Conservation (phyloP, 2,113 vertebrate genomes). For the Bubo scandiacus region DNA sequence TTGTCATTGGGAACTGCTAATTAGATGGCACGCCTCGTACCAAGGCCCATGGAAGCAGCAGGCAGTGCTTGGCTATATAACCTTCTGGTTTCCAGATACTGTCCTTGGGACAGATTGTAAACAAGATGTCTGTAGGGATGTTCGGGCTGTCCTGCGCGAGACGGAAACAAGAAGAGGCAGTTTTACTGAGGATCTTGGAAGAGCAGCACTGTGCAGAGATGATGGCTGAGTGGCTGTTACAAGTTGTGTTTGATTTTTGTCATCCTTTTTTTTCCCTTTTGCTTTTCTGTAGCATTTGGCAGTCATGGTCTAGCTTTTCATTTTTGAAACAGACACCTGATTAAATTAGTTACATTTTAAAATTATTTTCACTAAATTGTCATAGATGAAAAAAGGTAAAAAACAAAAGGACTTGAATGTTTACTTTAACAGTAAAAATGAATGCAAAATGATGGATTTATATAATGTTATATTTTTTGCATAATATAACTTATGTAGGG, state of each 20-base stretch:
- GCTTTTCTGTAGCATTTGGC: background rate
- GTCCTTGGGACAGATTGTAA: background rate
- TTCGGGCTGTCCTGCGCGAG: conserved; percentile 61
- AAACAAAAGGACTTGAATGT: conserved; percentile 25
- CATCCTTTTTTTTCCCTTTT: background rate
- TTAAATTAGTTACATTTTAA: background rate
- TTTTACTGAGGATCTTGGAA: conserved; percentile 68
- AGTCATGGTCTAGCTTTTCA: background rate
- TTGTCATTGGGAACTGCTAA: conserved; percentile 64
- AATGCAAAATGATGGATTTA: background rate
- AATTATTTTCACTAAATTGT: background rate
- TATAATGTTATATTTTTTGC: background rate
- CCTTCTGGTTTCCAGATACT: background rate
- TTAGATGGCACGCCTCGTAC: conserved; percentile 2
- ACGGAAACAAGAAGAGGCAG: conserved; percentile 63
- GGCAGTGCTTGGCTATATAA: conserved; percentile 13
- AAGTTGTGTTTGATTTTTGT: conserved; percentile 74
- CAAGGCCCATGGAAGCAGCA: background rate
- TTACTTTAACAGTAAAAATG: background rate
- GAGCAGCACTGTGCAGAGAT: conserved; percentile 70
- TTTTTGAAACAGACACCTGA: background rate
- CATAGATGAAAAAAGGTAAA: background rate
- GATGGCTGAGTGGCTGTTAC: conserved; percentile 67
- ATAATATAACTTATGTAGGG: background rate
- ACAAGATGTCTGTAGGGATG: conserved; percentile 50